Percentiles rank a stretch among this genome's conserved stretches.
These are phyloP conservation scores for Heliconius melpomene DNA, from an alignment of 1,140 invertebrate genomes.

Conservation along the genomic window DNA sequence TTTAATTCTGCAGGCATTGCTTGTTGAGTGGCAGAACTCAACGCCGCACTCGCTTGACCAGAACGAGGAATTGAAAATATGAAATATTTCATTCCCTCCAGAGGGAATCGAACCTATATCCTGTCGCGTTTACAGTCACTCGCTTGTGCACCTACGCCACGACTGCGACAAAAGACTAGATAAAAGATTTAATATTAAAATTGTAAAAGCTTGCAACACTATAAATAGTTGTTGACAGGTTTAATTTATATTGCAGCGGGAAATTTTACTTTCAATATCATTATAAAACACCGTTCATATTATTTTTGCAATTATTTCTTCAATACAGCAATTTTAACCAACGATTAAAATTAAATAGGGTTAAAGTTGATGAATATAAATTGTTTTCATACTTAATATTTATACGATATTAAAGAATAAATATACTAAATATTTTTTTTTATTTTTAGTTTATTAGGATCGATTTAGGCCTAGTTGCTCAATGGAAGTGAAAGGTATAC, in stretches of 20 bases:
- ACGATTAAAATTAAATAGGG: neutral
- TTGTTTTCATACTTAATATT: too few species aligned
- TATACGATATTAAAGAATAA: too few species aligned
- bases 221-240: neutral
- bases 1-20: too few species aligned
- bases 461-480: too few species aligned
- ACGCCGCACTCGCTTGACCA: too few species aligned
- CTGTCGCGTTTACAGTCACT: neutral
- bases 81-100: neutral
- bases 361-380: too few species aligned
- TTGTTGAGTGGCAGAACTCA: too few species aligned
- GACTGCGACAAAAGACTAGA: neutral
- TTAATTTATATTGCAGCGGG: neutral
- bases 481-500: too few species aligned
- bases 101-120: neutral
- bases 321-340: neutral
- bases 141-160: neutral
- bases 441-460: too few species aligned
- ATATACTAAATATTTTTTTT: too few species aligned
- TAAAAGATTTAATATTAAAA: neutral
- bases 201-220: neutral
- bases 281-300: too few species aligned
- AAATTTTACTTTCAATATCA: neutral
- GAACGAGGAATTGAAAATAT: neutral
- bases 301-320: neutral